These are phyloP conservation scores for Petrolisthes manimaculis DNA, from an alignment of 2,888 invertebrate genomes.

Conservation along the genomic window DNA sequence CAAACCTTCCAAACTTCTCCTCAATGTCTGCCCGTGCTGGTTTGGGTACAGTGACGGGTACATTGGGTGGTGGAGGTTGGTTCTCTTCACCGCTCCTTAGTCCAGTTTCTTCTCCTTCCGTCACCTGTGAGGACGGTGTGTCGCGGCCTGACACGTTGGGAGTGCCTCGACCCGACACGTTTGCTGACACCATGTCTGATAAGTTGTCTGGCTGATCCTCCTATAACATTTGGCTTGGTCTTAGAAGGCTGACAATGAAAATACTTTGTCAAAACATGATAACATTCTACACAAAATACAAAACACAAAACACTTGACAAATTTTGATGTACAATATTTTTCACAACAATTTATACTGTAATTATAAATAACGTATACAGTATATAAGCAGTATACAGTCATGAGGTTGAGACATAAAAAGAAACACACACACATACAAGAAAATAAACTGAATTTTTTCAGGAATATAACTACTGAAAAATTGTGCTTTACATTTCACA, in stretches of 20 bases:
- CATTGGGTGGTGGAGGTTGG: constrained; percentile 42
- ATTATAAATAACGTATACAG: no score
- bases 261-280: no score
- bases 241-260: no score
- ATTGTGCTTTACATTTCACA: no score
- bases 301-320: no score
- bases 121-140: constrained; percentile 91
- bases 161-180: constrained; percentile 90
- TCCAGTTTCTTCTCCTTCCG: constrained; percentile 78
- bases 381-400: no score
- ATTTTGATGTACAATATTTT: no score
- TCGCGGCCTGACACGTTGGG: constrained; percentile 97
- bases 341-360: no score
- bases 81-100: constrained; percentile 57
- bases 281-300: no score
- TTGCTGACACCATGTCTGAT: constrained; percentile 97
- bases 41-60: constrained; percentile 54
- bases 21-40: constrained; percentile 82
- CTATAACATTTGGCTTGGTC: constrained; percentile 14
- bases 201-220: constrained; percentile 79
- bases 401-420: no score
- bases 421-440: background rate
- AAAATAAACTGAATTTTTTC: no score
- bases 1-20: constrained; percentile 98
- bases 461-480: no score